A percentile compares a stretch with the other conserved stretches of the same genome.
These are phyloP conservation scores for Drosophila subpulchrella DNA, from an alignment of 1,140 invertebrate species.

Conservation along the genomic window DNA sequence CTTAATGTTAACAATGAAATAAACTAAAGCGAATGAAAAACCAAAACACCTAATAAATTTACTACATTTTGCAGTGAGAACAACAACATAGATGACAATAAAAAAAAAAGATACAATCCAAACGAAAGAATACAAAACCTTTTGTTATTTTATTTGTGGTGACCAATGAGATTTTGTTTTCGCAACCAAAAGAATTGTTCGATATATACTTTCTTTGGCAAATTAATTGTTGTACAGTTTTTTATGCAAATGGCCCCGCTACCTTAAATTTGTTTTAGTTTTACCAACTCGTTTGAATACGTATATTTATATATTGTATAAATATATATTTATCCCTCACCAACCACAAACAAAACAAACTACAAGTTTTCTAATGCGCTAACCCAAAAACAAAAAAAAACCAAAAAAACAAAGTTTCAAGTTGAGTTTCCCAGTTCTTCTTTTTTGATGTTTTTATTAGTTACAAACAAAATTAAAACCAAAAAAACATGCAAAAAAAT, in stretches of 20 bases:
- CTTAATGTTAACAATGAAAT: slow-evolving; percentile 65
- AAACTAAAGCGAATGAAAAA: slow-evolving; percentile 47
- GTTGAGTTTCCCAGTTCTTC: slow-evolving; percentile 65
- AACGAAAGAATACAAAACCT: slow-evolving; percentile 36
- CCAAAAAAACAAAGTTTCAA: slow-evolving; percentile 56
- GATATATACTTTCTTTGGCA: slow-evolving; percentile 37
- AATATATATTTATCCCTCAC: slow-evolving; percentile 24
- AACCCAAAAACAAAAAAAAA: slow-evolving; percentile 19
- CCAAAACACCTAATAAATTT: slow-evolving; percentile 55
- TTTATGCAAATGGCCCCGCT: slow-evolving; percentile 81
- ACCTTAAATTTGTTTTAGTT: slow-evolving; percentile 84
- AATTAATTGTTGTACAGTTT: slow-evolving; percentile 78
- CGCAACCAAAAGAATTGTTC: slow-evolving; percentile 81
- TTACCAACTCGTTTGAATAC: slow-evolving; percentile 35
- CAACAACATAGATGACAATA: slow-evolving; percentile 69
- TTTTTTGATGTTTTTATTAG: slow-evolving; percentile 57
- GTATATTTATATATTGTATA: slow-evolving; percentile 19
- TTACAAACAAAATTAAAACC: slow-evolving; percentile 48
- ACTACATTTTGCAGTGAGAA: slow-evolving; percentile 69
- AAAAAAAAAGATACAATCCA: slow-evolving; percentile 47
- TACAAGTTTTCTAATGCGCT: slow-evolving; percentile 35
- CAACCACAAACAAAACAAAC: slow-evolving; percentile 28
- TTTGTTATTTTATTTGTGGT: slow-evolving; percentile 57
- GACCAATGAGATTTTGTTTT: slow-evolving; percentile 62
- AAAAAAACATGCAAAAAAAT: slow-evolving; percentile 15